Base-by-base conservation (phyloP, 2,797 vertebrate genomes). In the Steatocranus sp. region DNA sequence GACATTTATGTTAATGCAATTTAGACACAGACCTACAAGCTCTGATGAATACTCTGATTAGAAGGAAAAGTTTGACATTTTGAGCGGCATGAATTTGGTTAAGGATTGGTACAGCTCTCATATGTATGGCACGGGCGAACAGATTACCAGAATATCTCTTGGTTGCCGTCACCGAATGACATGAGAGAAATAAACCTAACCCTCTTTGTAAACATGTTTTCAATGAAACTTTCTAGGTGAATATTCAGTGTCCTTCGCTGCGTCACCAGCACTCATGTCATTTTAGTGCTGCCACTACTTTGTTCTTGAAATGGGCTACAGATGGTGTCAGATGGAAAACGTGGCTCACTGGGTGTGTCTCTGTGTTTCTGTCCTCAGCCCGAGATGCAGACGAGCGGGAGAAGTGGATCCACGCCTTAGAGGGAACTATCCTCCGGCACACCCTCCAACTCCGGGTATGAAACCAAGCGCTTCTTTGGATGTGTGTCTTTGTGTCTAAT, bases 331-430 rank as follows among this genome's bases (percentile, higher is more conserved):
- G 76, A 36, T 86, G 83, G 80, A 87, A 93, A 89, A 80, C 25
- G 1, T 83, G 58, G 77, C 88, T 95, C 68, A 95, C 73, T 73
- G 79, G 56, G 82, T 88, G 89, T 90, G 83, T 93, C 58, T 92
- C 70, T 93, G 11, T 92, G 77, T 70, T 87, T 92, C 18, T 86
- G 49, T 81, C 86, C 30, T 87, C 91, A 99, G 99, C 99, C 89
- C 97, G 99, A 93, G 98, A 99, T 97, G 98, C 98, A 88, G 99
- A 99, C 81, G 99, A 99, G 87, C 96, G 98, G 91, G 99, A 99
- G 93, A 99, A 99, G 97, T 99, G 99, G 99, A 99, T 99, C 92
- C 97, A 99, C 43, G 99, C 98, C 89, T 96, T 99, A 99, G 99
- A 99, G 92, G 99, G 99, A 91, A 99, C 99, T 4, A 99, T 99